Evolutionary conservation across 1,140 invertebrate species (phyloP).

Genomic region (Philotrypesis tridentata): DNA sequence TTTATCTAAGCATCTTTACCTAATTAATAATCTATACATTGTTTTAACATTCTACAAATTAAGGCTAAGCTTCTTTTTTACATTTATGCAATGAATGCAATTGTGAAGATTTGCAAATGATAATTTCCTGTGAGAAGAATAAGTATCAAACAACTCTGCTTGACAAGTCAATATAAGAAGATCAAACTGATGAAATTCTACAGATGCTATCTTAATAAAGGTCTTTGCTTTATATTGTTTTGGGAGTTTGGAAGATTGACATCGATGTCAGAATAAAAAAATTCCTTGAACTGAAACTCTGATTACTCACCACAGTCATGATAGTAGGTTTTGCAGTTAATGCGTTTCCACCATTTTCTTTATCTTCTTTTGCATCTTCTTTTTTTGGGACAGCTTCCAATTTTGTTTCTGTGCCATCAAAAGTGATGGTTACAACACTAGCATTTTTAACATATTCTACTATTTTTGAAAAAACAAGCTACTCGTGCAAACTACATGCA

Average conservation of each 20-base stretch:
- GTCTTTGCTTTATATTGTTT: background rate
- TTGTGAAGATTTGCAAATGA: conserved; percentile 7
- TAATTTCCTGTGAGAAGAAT: background rate
- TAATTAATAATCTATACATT: background rate
- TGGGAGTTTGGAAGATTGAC: conserved; percentile 24
- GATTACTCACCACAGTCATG: conserved; percentile 69
- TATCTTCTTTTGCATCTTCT: conserved; percentile 70
- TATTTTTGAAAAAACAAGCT: conserved; percentile 53
- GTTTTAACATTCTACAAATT: background rate
- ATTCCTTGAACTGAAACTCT: conserved; percentile 37
- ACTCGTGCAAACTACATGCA: conserved; percentile 61
- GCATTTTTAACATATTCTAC: conserved; percentile 62
- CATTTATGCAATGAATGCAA: conserved; percentile 18
- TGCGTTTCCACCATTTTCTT: conserved; percentile 69
- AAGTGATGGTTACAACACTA: conserved; percentile 71
- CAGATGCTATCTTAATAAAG: background rate
- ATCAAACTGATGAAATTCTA: conserved; percentile 11
- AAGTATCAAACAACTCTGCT: conserved; percentile 1
- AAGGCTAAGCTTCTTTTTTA: background rate
- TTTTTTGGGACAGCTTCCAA: conserved; percentile 68
- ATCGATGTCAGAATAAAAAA: conserved; percentile 37
- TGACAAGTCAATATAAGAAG: conserved; percentile 27
- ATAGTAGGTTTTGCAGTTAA: conserved; percentile 61
- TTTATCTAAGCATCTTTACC: conserved; percentile 1
- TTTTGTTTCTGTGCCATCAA: conserved; percentile 72